Conservation (phyloP, 2,113 vertebrate genomes). For the Genyomyrus donnyi region DNA sequence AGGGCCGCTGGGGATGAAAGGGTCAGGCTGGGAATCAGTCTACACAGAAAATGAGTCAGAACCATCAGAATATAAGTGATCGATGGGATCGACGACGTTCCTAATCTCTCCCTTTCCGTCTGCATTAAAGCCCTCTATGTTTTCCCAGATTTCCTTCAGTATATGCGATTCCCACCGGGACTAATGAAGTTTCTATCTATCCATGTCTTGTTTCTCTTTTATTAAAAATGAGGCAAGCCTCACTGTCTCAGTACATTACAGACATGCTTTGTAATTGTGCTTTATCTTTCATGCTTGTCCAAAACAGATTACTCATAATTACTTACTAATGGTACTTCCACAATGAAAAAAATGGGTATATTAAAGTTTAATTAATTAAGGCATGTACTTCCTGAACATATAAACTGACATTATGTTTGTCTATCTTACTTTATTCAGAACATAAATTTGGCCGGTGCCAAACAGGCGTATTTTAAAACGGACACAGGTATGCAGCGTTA, state of each 20-base stretch:
- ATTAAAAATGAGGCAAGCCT: not conserved
- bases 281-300: not conserved
- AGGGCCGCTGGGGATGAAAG: not conserved
- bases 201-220: not conserved
- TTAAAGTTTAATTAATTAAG: not conserved
- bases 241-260: not conserved
- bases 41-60: not conserved
- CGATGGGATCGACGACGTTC: not conserved
- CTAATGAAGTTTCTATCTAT: not conserved
- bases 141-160: not conserved
- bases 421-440: not conserved
- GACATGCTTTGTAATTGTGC: not conserved
- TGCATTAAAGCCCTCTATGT: not conserved
- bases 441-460: not conserved
- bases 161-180: not conserved
- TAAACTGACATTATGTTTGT: not conserved
- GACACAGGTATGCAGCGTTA: not conserved
- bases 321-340: not conserved
- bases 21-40: not conserved
- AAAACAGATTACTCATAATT: not conserved
- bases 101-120: not conserved
- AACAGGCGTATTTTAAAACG: not conserved
- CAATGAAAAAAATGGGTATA: not conserved
- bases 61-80: not conserved
- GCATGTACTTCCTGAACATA: not conserved